phyloP scores from a whole-genome alignment of 2,888 invertebrate genomes.

The Elegia similella region DNA sequence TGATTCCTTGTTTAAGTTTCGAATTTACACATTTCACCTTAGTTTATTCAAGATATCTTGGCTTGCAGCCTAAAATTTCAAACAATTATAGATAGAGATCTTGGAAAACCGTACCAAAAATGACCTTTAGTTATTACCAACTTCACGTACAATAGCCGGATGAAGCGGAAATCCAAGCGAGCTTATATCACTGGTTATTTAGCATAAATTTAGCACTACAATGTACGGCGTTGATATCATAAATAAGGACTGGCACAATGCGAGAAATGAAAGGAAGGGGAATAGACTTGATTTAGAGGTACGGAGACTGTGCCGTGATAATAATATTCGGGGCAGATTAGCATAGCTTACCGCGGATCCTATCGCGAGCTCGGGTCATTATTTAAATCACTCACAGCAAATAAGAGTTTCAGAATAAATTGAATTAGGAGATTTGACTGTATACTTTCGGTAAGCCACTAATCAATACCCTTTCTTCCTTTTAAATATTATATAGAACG shows the following conservation, averaged over 20 bases:
- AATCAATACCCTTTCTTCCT: background rate
- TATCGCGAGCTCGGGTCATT: slow-evolving; percentile 45
- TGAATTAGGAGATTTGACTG: slow-evolving; percentile 20
- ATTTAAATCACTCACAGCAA: slow-evolving; percentile 43
- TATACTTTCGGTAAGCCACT: slow-evolving; percentile 27
- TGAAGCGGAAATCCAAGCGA: slow-evolving; percentile 10
- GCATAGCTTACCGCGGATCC: slow-evolving; percentile 53
- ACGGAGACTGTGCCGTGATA: slow-evolving; percentile 33
- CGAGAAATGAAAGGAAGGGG: slow-evolving; percentile 39
- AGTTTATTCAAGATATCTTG: background rate
- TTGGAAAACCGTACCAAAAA: background rate
- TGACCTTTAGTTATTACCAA: background rate
- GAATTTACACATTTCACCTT: too few relatives aligned
- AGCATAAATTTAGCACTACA: slow-evolving; percentile 38
- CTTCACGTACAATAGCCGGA: background rate
- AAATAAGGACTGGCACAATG: slow-evolving; percentile 47
- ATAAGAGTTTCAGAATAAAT: slow-evolving; percentile 6
- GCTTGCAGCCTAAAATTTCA: background rate
- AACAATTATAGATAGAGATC: background rate
- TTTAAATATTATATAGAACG: too few relatives aligned
- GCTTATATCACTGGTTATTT: slow-evolving; percentile 22
- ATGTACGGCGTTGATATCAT: slow-evolving; percentile 43
- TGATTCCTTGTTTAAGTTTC: too few relatives aligned
- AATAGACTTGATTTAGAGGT: slow-evolving; percentile 39
- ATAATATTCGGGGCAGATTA: slow-evolving; percentile 53